Conservation (phyloP, 2,113 vertebrate species). For the Vireo altiloquus region DNA sequence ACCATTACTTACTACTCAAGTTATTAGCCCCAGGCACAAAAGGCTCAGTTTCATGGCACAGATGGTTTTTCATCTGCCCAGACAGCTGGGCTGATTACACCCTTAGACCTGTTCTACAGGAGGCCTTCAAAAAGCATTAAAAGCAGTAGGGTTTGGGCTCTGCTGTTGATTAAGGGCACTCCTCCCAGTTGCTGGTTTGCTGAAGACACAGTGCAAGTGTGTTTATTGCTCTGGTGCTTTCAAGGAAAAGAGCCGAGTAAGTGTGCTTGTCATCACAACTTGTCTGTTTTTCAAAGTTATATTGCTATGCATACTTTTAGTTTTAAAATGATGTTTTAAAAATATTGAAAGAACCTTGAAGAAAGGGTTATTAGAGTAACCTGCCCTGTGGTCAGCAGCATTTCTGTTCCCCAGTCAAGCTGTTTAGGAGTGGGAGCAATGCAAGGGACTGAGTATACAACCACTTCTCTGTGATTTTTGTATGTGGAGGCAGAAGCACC, state of each 20-base stretch:
- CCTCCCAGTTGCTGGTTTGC: not conserved
- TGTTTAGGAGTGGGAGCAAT: not conserved
- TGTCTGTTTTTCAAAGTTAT: not conserved
- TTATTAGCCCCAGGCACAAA: not conserved
- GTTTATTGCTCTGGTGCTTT: not conserved
- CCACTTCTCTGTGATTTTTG: not conserved
- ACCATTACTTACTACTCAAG: not conserved
- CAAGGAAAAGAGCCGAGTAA: not conserved
- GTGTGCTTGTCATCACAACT: not conserved
- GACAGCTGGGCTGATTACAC: slow-evolving; percentile 20
- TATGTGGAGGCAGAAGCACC: not conserved
- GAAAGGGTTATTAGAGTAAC: not conserved
- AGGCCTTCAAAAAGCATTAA: not conserved
- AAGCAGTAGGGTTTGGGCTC: not conserved
- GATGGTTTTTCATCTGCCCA: slow-evolving; percentile 15
- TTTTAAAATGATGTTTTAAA: not conserved
- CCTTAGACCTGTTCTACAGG: not conserved
- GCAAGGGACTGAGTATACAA: not conserved
- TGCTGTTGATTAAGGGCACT: not conserved
- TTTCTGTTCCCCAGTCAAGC: not conserved
- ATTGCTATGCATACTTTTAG: not conserved
- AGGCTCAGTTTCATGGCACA: not conserved
- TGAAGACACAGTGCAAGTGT: not conserved
- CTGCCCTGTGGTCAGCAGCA: not conserved
- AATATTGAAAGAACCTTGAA: not conserved